Base-by-base conservation (phyloP, 2,888 invertebrate species). In the Trisateles emortualis region DNA sequence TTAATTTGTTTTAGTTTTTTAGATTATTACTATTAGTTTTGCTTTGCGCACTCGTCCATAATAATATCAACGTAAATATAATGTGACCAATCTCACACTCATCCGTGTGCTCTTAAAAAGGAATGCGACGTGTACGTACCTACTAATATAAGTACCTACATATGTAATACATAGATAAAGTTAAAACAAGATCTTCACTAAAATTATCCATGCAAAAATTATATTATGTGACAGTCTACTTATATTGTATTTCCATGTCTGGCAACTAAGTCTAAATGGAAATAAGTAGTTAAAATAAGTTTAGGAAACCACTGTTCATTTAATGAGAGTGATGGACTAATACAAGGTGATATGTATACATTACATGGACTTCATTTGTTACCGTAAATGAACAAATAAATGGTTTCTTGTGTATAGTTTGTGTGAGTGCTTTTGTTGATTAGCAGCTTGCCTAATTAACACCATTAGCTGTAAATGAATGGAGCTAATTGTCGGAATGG, bases 351-450 rank as follows among this genome's bases (percentile, higher is more conserved):
- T 26, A 26, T 26, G n/a, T n/a, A n/a, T n/a, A n/a, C n/a, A n/a
- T n/a, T n/a, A 26, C 26, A 53, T 29, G 13, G 24, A 49, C 51
- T 56, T 43, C 40, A 56, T 56, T 67, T 48, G 56, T 44, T 22
- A 53, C 43, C 38, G 43, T 49, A 52, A 48, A 35, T 47, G 49
- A 50, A 47, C 46, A 52, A 48, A 26, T 47, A 56, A 57, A 45
- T 70, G 40, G 40, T 52, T 58, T 42, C 24, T 49, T 30, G 41
- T 32, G 35, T 42, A 52, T 30, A 44, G 49, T 49, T 36, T 48
- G 26, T 51, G 42, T 38, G 19, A 54, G 22, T 33, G 50, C 16
- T 47, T 54, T 68, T 68, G 56, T 64, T 44, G 32, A 50, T 53
- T 43, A 50, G 38, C 17, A 30, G 26, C 43, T 55, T 32, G 42